phyloP scores from a whole-genome alignment of 2,113 vertebrate genomes.

The Smithornis capensis region DNA sequence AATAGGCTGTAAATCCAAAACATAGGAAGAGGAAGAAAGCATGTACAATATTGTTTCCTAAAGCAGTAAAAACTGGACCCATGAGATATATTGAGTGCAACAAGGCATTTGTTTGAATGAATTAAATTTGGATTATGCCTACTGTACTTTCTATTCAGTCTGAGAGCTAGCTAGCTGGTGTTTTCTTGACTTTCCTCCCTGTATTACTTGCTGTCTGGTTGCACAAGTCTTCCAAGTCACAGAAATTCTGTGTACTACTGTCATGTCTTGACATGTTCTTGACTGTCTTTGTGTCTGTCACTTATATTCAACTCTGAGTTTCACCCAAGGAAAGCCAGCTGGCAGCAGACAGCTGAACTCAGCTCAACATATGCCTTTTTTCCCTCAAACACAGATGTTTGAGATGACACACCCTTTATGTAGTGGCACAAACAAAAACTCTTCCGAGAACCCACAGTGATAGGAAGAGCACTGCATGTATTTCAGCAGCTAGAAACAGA shows the following conservation, averaged over 20 bases:
- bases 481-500: neutral
- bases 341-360: neutral
- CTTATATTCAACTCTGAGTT: neutral
- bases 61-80: constrained; percentile 33
- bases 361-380: neutral
- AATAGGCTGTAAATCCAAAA: constrained; percentile 26
- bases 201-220: neutral
- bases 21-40: constrained; percentile 39
- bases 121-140: neutral
- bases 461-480: neutral
- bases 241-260: neutral
- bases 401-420: neutral
- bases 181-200: neutral
- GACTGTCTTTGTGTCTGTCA: neutral
- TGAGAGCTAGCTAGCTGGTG: neutral
- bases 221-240: neutral
- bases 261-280: neutral
- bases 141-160: neutral
- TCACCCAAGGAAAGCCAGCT: neutral
- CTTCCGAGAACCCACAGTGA: neutral
- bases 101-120: neutral
- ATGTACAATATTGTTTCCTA: constrained; percentile 45
- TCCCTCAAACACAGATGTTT: neutral
- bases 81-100: neutral
- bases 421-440: neutral